Base-by-base conservation (phyloP, 2,113 vertebrate genomes). In the Archilochus colubris region DNA sequence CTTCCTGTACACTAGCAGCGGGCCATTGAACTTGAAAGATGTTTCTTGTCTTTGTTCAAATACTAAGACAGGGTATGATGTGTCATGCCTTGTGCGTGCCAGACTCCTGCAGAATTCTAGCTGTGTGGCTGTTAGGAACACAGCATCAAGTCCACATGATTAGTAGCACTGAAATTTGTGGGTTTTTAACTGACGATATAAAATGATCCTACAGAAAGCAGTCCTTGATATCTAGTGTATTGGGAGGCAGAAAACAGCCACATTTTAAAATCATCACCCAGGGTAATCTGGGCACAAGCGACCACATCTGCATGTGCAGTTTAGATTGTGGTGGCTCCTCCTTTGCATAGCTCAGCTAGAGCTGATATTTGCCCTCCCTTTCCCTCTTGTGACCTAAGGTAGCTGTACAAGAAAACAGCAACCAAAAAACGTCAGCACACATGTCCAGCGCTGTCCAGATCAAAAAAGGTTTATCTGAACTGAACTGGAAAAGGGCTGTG, bases 81-180 rank as follows among this genome's bases (percentile, higher is more conserved):
- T 70, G 77, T 89, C 93, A 93, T 31, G 57, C 68, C 85, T 91
- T 64, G 88, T 6, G 25, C 91, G 93, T 91, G 88, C 79, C 94
- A 88, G 88, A 94, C 82, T 91, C 87, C 88, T 69, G 86, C 90
- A 83, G 91, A 64, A 61, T 75, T 95, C 90, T 89, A 91, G 78
- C 76, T 95, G 88, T 66, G 68, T 57, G 43, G 48, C 82, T 95
- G 82, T 81, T 86, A 74, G 31, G 57, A 91, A 88, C 80, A 74
- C 94, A 94, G 89, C 87, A 81, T 70, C 85, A 53, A 79, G 72
- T 70, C 53, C 33, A 82, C 66, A 70, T 63, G 80, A 82, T 86
- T 95, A 91, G 43, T 87, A 89, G 82, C 63, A 70, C 2, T 59
- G 85, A 88, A 77, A 86, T 9, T 19, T 64, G 67, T 55, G 66